These are phyloP conservation scores for Orius insidiosus DNA, from an alignment of 1,140 invertebrate species.

Conservation along the genomic window DNA sequence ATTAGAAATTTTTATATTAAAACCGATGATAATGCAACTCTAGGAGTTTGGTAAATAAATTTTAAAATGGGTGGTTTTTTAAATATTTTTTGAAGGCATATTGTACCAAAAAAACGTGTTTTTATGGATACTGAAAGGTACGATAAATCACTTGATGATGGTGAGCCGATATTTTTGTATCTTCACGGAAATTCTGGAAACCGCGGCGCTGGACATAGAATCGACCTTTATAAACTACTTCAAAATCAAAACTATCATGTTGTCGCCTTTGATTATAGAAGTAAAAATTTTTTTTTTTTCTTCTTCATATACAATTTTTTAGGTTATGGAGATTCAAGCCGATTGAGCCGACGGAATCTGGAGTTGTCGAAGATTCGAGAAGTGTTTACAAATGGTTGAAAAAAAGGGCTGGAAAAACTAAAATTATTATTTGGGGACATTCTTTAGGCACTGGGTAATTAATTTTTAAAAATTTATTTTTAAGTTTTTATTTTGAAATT, in stretches of 20 bases:
- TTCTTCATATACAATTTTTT: conserved; percentile 14
- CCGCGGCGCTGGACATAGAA: conserved; percentile 55
- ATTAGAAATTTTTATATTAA: conserved; percentile 51
- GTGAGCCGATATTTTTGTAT: conserved; percentile 56
- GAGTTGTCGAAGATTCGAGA: conserved; percentile 63
- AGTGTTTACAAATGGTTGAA: conserved; percentile 63
- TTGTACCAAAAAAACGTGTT: conserved; percentile 14
- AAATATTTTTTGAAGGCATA: no score
- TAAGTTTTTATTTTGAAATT: conserved; percentile 18
- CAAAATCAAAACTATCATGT: conserved; percentile 67
- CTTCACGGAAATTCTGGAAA: conserved; percentile 82
- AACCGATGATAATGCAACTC: conserved; percentile 36
- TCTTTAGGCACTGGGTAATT: conserved; percentile 63
- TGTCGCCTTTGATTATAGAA: conserved; percentile 78
- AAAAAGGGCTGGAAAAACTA: conserved; percentile 30
- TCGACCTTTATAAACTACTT: conserved; percentile 71
- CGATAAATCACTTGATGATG: conserved; percentile 26
- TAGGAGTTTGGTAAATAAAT: conserved; percentile 40
- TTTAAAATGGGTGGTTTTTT: not conserved
- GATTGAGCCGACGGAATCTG: conserved; percentile 53
- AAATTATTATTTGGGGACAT: conserved; percentile 77
- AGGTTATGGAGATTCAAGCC: conserved; percentile 81
- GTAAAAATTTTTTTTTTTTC: conserved; percentile 27
- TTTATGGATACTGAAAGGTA: conserved; percentile 13
- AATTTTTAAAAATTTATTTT: conserved; percentile 11